Evolutionary conservation across 2,113 vertebrate species (phyloP), one percentile per base, ranked within the genome.

Genomic region (western clawed frog (Xenopus tropicalis)): DNA sequence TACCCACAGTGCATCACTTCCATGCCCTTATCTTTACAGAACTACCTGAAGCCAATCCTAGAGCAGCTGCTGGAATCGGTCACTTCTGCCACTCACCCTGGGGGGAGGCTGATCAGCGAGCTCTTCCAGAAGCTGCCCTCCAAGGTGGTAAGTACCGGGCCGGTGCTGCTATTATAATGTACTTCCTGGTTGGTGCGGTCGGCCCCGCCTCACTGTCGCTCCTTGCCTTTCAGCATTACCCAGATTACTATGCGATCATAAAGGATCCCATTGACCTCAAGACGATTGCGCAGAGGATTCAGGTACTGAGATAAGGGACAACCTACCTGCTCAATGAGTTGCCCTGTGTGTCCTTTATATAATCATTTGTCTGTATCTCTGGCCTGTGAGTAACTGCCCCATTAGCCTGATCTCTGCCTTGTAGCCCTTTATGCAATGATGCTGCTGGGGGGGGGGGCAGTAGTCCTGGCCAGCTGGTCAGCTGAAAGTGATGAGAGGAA

Each of bases 181-280:
- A 37, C 29, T 37, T 9, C 10, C 6, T 37, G 6, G 6, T 4
- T 37, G 10, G 29, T 37, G 29, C n/a, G n/a, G n/a, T n/a, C n/a
- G n/a, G 16, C 14, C 13, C 20, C 13, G 8, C 3, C 7, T 48
- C 0, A 43, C 29, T 58, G 14, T 42, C 16, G 1, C 29, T 23
- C 54, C 2, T 74, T 89, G 42, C 87, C 80, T 84, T 90, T 69
- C 82, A 99, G 97, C 97, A 99, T 94, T 99, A 99, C 86, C 97
- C 97, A 81, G 97, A 99, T 89, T 99, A 99, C 91, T 99, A 96
- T 85, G 95, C 96, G 84, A 93, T 99, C 88, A 99, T 99, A 83
- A 99, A 99, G 85, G 97, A 99, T 68, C 97, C 97, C 37, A 96
- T 99, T 69, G 97, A 99, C 90, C 91, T 99, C 80, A 99, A 98